A percentile compares a stretch with the other conserved stretches of the same genome.
Conservation (phyloP, 1,140 invertebrate species). For the Drosophila ficusphila region DNA sequence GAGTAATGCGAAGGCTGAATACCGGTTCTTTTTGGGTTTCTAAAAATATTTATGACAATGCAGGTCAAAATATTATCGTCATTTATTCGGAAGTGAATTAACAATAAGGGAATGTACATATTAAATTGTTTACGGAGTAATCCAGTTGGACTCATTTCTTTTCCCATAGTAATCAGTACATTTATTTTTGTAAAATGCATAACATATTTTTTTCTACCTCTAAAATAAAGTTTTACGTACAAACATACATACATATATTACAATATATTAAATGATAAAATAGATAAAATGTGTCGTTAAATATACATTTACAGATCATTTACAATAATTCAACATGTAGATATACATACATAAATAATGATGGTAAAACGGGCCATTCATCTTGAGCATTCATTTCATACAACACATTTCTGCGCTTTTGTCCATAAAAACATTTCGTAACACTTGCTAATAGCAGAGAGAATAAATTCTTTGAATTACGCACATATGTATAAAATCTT, state of each 20-base stretch:
- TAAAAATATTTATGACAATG: not conserved
- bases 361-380: conserved; percentile 24
- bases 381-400: conserved; percentile 32
- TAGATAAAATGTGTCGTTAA: conserved; percentile 41
- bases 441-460: conserved; percentile 27
- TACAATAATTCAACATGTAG: conserved; percentile 68
- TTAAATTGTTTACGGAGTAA: not conserved
- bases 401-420: conserved; percentile 21
- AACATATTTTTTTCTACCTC: conserved; percentile 70
- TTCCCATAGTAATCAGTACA: conserved; percentile 47
- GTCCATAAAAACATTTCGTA: conserved; percentile 48
- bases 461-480: conserved; percentile 19
- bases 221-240: conserved; percentile 62
- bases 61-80: conserved; percentile 5
- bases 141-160: conserved; percentile 2
- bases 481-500: conserved; percentile 42
- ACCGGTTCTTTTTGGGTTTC: not conserved
- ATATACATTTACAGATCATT: conserved; percentile 62
- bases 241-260: conserved; percentile 51
- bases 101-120: conserved; percentile 20
- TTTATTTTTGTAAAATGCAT: conserved; percentile 78
- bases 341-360: conserved; percentile 44
- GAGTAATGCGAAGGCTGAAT: no score
- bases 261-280: conserved; percentile 43
- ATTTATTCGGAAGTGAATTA: conserved; percentile 21